Evolutionary conservation across 2,888 invertebrate genomes (phyloP), one percentile per base, ranked within the genome.

Genomic region (Lasioglossum vierecki): DNA sequence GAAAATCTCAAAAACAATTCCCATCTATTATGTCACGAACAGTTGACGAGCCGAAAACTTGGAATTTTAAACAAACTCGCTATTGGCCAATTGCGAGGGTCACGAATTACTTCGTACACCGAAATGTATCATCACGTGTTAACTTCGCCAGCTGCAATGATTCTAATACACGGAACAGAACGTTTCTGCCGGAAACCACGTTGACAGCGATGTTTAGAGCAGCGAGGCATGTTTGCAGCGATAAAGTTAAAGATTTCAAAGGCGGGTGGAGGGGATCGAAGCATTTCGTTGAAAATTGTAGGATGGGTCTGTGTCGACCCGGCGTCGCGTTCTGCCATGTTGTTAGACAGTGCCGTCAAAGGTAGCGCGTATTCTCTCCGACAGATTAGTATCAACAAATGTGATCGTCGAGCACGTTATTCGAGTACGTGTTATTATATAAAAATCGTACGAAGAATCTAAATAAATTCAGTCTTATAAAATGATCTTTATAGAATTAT

Each of bases 351-450:
- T 11, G 35, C 22, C 18, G 1, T 22, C 68, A 39, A 39, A 39
- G 39, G 39, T 39, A 85, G 88, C 83, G 81, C 83, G 87, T 85
- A 84, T 85, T 87, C 82, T 89, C 86, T 84, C 91, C 93, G 93
- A 93, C 93, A 94, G 93, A 93, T 94, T 93, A 91, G 92, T 93
- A 93, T 94, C 93, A 94, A 94, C 94, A 94, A 94, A 94, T 93
- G 92, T 93, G 30, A 30, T 1, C 30, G 30, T 30, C 30, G 30
- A 30, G 30, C 30, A 30, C 30, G 30, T 30, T 30, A 30, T 30
- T 30, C 30, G 30, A 30, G 30, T 30, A 30, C 30, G 30, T 30
- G 0, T 30, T 30, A 30, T 30, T 30, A 30, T 30, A 30, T 30
- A 30, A 30, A 30, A 30, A 30, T 30, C 30, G 30, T 30, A 30